Conservation (phyloP, 2,113 vertebrate genomes). For the Coptodon bakossiorum region DNA sequence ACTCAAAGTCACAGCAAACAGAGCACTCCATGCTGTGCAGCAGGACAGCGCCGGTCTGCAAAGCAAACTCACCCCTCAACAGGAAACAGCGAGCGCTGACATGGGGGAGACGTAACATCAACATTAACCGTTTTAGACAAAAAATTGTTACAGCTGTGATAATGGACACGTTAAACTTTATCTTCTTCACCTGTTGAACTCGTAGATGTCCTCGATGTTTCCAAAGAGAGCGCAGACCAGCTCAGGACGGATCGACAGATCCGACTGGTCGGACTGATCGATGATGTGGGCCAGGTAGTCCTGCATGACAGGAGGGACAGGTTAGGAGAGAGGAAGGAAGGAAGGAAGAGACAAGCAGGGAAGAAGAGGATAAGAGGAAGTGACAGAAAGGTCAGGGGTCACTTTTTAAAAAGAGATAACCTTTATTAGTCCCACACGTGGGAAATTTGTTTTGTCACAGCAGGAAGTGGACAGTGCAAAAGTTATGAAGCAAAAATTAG, state of each 20-base stretch:
- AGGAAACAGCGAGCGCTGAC: not conserved
- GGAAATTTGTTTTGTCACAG: too few species aligned
- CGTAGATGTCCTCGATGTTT: conserved; percentile 89
- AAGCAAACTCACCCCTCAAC: not conserved
- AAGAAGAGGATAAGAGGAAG: not conserved
- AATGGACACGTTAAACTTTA: not conserved
- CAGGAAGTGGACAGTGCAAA: too few species aligned
- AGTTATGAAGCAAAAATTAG: too few species aligned
- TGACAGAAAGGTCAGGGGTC: not conserved
- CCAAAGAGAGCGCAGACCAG: conserved; percentile 82
- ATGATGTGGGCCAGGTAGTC: conserved; percentile 93
- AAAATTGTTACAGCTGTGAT: not conserved
- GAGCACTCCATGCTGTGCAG: not conserved
- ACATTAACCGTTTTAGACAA: not conserved
- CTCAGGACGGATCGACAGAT: conserved; percentile 75
- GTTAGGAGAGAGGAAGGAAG: not conserved
- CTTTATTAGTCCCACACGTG: too few species aligned
- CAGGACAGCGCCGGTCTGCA: not conserved
- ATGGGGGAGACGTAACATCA: not conserved
- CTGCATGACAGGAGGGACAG: conserved; percentile 47
- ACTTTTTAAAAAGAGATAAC: not conserved
- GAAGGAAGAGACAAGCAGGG: not conserved
- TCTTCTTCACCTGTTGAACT: conserved; percentile 83
- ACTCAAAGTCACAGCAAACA: not conserved
- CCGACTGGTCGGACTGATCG: conserved; percentile 71